Base-by-base conservation (phyloP, 2,113 vertebrate species). In the Misgurnus anguillicaudatus region DNA sequence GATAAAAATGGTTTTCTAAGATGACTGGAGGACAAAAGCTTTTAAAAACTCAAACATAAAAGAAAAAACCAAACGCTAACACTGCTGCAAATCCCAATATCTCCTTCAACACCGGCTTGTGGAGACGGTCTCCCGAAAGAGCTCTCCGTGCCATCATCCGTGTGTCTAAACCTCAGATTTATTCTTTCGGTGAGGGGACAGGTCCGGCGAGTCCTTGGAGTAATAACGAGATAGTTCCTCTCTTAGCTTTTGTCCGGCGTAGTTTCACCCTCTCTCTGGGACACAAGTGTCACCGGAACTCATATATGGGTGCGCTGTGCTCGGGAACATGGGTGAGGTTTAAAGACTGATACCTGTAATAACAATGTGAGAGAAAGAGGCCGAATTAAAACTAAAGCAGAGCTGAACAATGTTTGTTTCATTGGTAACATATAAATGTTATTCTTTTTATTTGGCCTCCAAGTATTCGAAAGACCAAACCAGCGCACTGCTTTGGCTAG, bases 251-350 rank as follows among this genome's bases (percentile, higher is more conserved):
- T 68, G 79, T 64, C 38, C 38, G 73, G 42, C 68, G 42, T 48
- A 67, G 75, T 41, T 61, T 77, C 65, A 42, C 42, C 42, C 51
- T 10, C 38, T 67, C 60, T 7, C 21, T 6, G 53, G 2, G 66
- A 61, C 3, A 9, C 81, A 62, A 72, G 74, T 86, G 93, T 99
- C 97, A 99, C 93, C 98, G 98, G 87, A 99, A 99, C 83, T 98
- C 97, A 9, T 98, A 99, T 90, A 99, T 98, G 83, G 97, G 95
- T 41, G 94, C 92, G 2, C 98, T 98, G 94, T 95, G 95, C 90
- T 98, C 96, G 7, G 90, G 94, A 86, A 99, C 94, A 0, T 99
- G 95, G 74, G 93, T 97, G 80, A 99, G 93, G 86, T 95, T 99
- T 86, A 99, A 86, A 10, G 97, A 99, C 92, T 99, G 98, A 89